Evolutionary conservation across 30 jellyfish, hydroid and myxozoan species (phyloP).

Genomic region (Pseudorhiza aurosa): DNA sequence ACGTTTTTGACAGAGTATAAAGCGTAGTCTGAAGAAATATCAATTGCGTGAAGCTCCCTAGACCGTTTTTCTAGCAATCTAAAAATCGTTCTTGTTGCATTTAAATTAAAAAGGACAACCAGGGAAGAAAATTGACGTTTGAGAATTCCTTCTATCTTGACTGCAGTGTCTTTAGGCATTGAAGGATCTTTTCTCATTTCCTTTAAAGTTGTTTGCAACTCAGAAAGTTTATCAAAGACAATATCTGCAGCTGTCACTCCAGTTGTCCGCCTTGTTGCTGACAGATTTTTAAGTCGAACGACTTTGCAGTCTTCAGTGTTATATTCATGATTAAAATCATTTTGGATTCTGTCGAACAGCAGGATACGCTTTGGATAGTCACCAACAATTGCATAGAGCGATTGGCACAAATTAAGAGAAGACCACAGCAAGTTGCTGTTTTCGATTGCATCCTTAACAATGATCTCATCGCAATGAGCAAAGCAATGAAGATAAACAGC

Average conservation of each 20-base stretch:
- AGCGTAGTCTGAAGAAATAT: conserved; percentile 64
- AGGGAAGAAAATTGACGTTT: conserved; percentile 59
- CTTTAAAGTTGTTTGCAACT: conserved; percentile 28
- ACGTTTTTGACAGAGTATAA: conserved; percentile 33
- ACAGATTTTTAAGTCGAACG: conserved; percentile 59
- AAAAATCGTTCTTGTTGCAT: conserved; percentile 45
- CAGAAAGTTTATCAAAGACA: conserved; percentile 31
- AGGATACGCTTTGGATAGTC: conserved; percentile 53
- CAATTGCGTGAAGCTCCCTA: conserved; percentile 54
- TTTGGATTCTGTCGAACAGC: conserved; percentile 50
- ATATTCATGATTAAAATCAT: conserved; percentile 17
- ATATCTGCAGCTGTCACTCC: conserved; percentile 59
- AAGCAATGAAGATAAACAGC: conserved; percentile 51
- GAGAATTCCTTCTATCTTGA: conserved; percentile 37
- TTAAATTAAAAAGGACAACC: conserved; percentile 41
- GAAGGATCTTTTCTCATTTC: conserved; percentile 24
- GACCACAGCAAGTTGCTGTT: conserved; percentile 10
- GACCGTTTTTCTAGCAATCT: conserved; percentile 38
- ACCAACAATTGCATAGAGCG: conserved; percentile 41
- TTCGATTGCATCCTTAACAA: conserved; percentile 39
- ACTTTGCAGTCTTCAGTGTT: conserved; percentile 40
- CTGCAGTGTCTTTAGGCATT: conserved; percentile 19
- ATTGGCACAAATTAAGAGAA: conserved; percentile 48
- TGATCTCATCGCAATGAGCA: conserved; percentile 55
- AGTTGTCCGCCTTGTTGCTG: conserved; percentile 67